Percentiles rank a stretch among this genome's conserved stretches.
Conservation (phyloP, 2,888 invertebrate genomes). For the Polia nebulosa region DNA sequence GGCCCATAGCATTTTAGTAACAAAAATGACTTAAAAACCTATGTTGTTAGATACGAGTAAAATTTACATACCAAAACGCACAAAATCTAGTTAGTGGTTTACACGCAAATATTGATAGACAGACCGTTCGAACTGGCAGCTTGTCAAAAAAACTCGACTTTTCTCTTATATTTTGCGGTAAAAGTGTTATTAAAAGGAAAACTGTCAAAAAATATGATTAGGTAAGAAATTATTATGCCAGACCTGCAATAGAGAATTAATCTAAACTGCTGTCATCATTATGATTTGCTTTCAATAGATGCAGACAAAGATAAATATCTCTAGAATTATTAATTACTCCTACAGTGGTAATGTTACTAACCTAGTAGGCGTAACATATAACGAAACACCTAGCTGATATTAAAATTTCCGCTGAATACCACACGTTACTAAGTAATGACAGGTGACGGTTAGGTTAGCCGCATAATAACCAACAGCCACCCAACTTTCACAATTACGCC, state of each 20-base stretch:
- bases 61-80: no score
- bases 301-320: not conserved
- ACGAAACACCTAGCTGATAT: not conserved
- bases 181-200: not conserved
- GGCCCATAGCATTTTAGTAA: no score
- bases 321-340: not conserved
- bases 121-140: not conserved
- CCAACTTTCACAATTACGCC: constrained; percentile 59
- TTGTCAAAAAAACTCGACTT: not conserved
- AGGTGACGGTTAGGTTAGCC: constrained; percentile 30
- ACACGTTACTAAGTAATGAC: constrained; percentile 29
- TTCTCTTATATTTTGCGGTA: not conserved
- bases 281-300: not conserved
- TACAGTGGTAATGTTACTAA: not conserved
- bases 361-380: not conserved
- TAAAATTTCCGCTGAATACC: constrained; percentile 15
- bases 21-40: no score
- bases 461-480: constrained; percentile 40
- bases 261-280: not conserved
- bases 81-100: not conserved
- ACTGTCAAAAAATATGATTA: not conserved
- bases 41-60: no score
- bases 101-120: no score
- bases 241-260: not conserved
- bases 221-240: not conserved